Conservation (phyloP, 2,888 invertebrate species). For the Drosophila ezoana region DNA sequence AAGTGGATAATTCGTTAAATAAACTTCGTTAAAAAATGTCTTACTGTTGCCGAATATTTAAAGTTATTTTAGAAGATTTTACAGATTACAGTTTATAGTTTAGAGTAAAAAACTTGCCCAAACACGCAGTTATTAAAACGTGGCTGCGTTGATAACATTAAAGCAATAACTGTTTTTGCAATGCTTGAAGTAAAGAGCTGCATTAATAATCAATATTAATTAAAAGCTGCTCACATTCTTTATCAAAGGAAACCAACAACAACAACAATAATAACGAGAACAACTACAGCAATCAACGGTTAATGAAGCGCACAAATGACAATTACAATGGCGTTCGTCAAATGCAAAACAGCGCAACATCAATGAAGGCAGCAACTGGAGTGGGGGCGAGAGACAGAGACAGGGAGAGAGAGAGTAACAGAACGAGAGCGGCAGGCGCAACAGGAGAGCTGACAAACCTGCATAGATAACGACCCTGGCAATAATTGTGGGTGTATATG, state of each 20-base stretch:
- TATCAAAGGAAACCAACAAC: constrained; percentile 35
- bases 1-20: constrained; percentile 31
- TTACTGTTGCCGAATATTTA: background rate
- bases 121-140: background rate
- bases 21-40: constrained; percentile 22
- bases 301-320: constrained; percentile 71
- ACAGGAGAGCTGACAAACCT: constrained; percentile 27
- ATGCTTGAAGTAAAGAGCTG: background rate
- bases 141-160: background rate
- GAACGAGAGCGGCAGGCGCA: background rate
- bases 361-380: constrained; percentile 9
- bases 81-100: no score
- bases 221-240: constrained; percentile 38
- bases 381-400: background rate
- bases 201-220: constrained; percentile 66
- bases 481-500: constrained; percentile 36
- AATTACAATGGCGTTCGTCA: constrained; percentile 54
- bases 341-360: constrained; percentile 40
- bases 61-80: background rate
- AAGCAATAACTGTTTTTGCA: constrained; percentile 4
- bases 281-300: constrained; percentile 49
- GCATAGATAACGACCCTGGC: constrained; percentile 49
- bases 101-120: background rate
- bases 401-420: constrained; percentile 3
- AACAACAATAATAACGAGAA: constrained; percentile 5